Evolutionary conservation across 2,888 invertebrate genomes (phyloP), one percentile per base, ranked within the genome.

Genomic region (Morpho achilles): DNA sequence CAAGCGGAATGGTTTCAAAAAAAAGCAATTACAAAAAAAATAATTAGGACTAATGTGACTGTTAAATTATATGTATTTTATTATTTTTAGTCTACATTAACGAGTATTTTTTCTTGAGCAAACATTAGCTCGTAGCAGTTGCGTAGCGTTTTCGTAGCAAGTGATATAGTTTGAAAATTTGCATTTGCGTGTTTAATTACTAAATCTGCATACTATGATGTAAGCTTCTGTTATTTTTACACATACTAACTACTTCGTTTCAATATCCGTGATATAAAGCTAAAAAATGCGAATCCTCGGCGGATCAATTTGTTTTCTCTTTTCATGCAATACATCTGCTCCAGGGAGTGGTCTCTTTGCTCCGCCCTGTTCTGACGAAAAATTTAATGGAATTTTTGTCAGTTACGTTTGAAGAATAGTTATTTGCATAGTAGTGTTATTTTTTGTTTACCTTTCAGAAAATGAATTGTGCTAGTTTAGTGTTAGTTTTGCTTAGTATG

Each of bases 251-350:
- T 45, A 10, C 44, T 32, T 23, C 32, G 7, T 16, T 16, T 16
- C 50, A 51, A 56, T 47, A 51, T 46, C 23, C 46, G 45, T 56
- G 44, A 10, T 9, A 47, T 42, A 22, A 22, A 45, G 16, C 7
- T 46, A 56, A 72, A 73, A 75, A 76, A 72, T 71, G 67, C 67
- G 71, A 76, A 77, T 76, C 71, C 74, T 56, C 61, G 58, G 53
- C 59, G 71, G 73, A 79, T 75, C 78, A 74, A 78, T 79, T 77
- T 71, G 70, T 77, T 79, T 77, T 71, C 70, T 58, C 58, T 58
- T 49, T 68, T 61, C 52, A 52, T 67, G 64, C 70, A 71, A 70
- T 73, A 72, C 74, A 67, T 67, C 65, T 69, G 67, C 58, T 69
- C 61, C 76, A 75, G 80, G 81, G 79, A 75, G 79, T 77, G 77